These are phyloP conservation scores for Leptopilina syphax DNA, from an alignment of 2,888 invertebrate genomes.

Conservation along the genomic window DNA sequence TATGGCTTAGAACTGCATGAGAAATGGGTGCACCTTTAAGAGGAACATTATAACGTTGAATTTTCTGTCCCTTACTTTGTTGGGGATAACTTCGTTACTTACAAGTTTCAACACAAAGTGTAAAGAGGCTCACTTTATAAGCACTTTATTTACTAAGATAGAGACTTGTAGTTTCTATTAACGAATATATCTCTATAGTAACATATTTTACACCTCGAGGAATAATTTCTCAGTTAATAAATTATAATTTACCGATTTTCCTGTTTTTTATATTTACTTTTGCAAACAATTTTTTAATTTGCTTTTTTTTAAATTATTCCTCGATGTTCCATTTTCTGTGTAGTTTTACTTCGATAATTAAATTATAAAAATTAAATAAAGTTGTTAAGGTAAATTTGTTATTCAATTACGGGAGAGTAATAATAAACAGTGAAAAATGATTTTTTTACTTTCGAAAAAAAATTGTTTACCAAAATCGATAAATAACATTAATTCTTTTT, in stretches of 20 bases:
- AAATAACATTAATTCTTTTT: no score
- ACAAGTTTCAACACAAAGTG: background rate
- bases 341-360: no score
- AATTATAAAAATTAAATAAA: no score
- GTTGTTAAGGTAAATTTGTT: no score
- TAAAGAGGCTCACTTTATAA: constrained; percentile 9
- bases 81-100: constrained; percentile 10
- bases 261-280: background rate
- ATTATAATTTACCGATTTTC: background rate
- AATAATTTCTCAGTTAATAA: background rate
- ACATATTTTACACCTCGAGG: background rate
- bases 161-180: background rate
- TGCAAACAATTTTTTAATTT: background rate
- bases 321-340: no score
- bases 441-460: no score
- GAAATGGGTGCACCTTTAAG: background rate
- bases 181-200: background rate
- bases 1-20: background rate
- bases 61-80: background rate
- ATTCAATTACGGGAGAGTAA: no score
- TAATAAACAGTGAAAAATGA: no score
- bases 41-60: constrained; percentile 1
- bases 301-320: no score
- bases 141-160: background rate
- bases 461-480: no score